Conservation (phyloP, 1,140 invertebrate genomes). For the Danaus melanippus region DNA sequence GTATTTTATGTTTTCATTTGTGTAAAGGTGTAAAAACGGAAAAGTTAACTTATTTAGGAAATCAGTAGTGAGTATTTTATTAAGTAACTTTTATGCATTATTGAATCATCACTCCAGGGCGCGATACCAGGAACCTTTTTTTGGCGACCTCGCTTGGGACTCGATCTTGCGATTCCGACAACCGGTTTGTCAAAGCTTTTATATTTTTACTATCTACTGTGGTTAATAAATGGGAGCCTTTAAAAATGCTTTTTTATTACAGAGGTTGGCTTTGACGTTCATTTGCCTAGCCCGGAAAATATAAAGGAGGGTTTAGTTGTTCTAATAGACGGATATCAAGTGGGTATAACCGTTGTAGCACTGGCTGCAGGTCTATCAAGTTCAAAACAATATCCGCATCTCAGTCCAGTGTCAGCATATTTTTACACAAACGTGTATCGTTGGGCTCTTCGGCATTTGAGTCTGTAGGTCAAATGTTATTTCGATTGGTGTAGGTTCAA, state of each 20-base stretch:
- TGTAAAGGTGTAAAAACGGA: too few relatives aligned
- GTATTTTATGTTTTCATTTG: too few relatives aligned
- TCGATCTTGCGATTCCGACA: slow-evolving; percentile 44
- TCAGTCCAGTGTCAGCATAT: slow-evolving; percentile 37
- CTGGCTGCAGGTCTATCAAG: slow-evolving; percentile 31
- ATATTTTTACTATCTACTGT: not conserved
- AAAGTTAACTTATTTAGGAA: too few relatives aligned
- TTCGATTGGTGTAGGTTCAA: not conserved
- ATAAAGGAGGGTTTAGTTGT: slow-evolving; percentile 32
- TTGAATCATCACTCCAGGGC: slow-evolving; percentile 18
- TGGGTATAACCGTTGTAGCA: slow-evolving; percentile 31
- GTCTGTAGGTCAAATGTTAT: slow-evolving; percentile 35
- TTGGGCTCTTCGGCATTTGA: slow-evolving; percentile 46
- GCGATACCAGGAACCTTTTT: slow-evolving; percentile 45
- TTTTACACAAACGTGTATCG: slow-evolving; percentile 47
- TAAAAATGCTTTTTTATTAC: slow-evolving; percentile 5
- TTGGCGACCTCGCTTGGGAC: slow-evolving; percentile 50
- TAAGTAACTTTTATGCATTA: too few relatives aligned
- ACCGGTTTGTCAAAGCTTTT: slow-evolving; percentile 29
- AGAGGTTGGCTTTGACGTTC: slow-evolving; percentile 16
- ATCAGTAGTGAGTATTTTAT: too few relatives aligned
- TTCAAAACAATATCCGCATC: slow-evolving; percentile 27
- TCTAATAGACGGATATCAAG: slow-evolving; percentile 37
- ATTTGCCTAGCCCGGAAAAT: slow-evolving; percentile 26
- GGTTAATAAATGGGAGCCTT: too few relatives aligned